A percentile compares a stretch with the other conserved stretches of the same genome.
These are phyloP conservation scores for Scarus forsteni DNA, from an alignment of 2,797 vertebrate genomes.

Conservation along the genomic window DNA sequence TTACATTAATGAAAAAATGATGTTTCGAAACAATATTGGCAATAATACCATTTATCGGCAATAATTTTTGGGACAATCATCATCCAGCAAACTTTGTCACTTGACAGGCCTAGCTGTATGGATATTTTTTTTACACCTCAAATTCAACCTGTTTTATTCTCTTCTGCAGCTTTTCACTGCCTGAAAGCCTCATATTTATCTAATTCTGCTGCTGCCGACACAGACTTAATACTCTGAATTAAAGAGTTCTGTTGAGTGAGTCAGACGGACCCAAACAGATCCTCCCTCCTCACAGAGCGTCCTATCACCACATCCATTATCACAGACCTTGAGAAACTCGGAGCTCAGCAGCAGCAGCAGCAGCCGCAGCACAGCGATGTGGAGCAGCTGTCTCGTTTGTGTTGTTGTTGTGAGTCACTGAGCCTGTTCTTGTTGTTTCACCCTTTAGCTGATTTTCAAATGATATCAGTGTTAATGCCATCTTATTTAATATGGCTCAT, in stretches of 20 bases:
- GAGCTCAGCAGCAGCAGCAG: conserved; percentile 18
- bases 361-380: no score
- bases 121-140: no score
- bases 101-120: no score
- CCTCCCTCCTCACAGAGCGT: not conserved
- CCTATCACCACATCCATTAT: conserved; percentile 38
- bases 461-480: no score
- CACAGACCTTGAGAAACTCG: conserved; percentile 26
- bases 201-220: not conserved
- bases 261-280: not conserved
- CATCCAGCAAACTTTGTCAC: no score
- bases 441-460: no score
- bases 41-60: no score
- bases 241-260: not conserved
- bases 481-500: conserved; percentile 6
- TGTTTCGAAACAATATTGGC: no score
- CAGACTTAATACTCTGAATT: not conserved
- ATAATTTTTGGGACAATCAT: no score
- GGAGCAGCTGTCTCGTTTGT: conserved; percentile 13
- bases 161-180: not conserved
- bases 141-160: not conserved
- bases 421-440: no score
- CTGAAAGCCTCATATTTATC: not conserved
- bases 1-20: no score
- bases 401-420: not conserved